A percentile compares a stretch with the other conserved stretches of the same genome.
These are phyloP conservation scores for Drosophila paulistorum DNA, from an alignment of 1,140 invertebrate genomes.

Conservation along the genomic window DNA sequence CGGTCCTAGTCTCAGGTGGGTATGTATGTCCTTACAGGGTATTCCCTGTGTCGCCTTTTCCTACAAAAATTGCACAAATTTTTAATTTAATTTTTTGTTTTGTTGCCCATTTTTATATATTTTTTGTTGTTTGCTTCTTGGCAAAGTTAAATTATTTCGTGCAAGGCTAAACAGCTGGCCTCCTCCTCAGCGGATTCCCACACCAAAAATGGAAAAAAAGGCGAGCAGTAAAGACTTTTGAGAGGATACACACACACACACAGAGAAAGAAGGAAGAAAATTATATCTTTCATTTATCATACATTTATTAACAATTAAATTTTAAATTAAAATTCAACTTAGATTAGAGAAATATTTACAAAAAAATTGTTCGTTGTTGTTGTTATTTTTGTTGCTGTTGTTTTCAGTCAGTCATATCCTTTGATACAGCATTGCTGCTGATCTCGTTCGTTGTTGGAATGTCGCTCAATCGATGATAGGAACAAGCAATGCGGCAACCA, in stretches of 20 bases:
- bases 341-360: slow-evolving; percentile 23
- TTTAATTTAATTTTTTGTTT: slow-evolving; percentile 70
- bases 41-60: too few relatives aligned
- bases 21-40: too few relatives aligned
- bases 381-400: neutral
- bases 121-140: slow-evolving; percentile 27
- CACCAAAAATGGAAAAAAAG: slow-evolving; percentile 16
- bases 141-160: slow-evolving; percentile 62
- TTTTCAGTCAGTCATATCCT: slow-evolving; percentile 20
- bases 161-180: slow-evolving; percentile 42
- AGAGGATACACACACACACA: neutral
- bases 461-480: slow-evolving; percentile 37
- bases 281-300: slow-evolving; percentile 21
- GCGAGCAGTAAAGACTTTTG: neutral
- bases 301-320: slow-evolving; percentile 33
- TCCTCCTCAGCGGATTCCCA: slow-evolving; percentile 35
- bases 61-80: slow-evolving; percentile 14
- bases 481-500: slow-evolving; percentile 70
- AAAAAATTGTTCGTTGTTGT: neutral
- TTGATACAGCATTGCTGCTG: slow-evolving; percentile 43
- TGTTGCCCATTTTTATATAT: slow-evolving; percentile 16
- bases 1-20: too few relatives aligned
- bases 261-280: neutral
- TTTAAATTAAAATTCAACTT: neutral
- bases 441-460: neutral